Base-by-base conservation (phyloP, 2,888 invertebrate species). In the Autographa pulchrina region DNA sequence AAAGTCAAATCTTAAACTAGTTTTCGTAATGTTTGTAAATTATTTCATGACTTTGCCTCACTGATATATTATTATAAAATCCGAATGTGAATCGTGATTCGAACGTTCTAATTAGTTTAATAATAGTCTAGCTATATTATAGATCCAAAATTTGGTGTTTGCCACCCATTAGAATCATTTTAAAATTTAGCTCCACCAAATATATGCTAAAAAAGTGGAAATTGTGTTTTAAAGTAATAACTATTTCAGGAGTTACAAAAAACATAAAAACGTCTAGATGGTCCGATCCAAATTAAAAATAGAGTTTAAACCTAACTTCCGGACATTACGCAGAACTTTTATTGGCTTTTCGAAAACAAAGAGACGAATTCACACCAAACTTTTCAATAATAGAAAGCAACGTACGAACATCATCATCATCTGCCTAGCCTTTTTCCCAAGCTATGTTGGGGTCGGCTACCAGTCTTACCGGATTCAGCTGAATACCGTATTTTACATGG, bases 381-480 rank as follows among this genome's bases (percentile, higher is more conserved):
- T 54, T 20, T 9, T 20, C 20, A 54, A 54, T 54, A 54, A 54
- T 54, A 54, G 54, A n/a, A n/a, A n/a, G n/a, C n/a, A n/a, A n/a
- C n/a, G n/a, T n/a, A n/a, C n/a, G n/a, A n/a, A n/a, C n/a, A n/a
- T n/a, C n/a, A n/a, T n/a, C n/a, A n/a, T n/a, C n/a, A n/a, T n/a
- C n/a, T n/a, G n/a, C n/a, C n/a, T n/a, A n/a, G n/a, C n/a, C n/a
- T n/a, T n/a, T n/a, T n/a, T n/a, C n/a, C n/a, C n/a, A n/a, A n/a
- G n/a, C n/a, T n/a, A n/a, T n/a, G n/a, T n/a, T n/a, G n/a, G n/a
- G n/a, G n/a, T n/a, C n/a, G n/a, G n/a, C n/a, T n/a, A n/a, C n/a
- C n/a, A n/a, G n/a, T n/a, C n/a, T n/a, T n/a, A n/a, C n/a, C n/a
- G n/a, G n/a, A n/a, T n/a, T n/a, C n/a, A n/a, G n/a, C n/a, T n/a